A percentile compares a stretch with the other conserved stretches of the same genome.
Conservation (phyloP, 2,113 vertebrate species). For the Acrocephalus arundinaceus region DNA sequence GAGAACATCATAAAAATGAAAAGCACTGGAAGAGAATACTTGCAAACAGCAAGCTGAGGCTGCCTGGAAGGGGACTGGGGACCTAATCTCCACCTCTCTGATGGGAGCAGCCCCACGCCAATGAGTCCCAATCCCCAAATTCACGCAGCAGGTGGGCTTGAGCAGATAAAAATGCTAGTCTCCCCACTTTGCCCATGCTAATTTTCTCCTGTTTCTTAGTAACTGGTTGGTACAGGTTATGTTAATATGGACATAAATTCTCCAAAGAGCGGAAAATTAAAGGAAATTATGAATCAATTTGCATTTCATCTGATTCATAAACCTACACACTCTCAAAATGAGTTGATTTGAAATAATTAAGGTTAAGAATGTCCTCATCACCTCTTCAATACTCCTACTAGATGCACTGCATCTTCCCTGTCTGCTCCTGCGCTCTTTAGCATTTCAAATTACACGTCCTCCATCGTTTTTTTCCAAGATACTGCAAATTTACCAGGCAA, state of each 20-base stretch:
- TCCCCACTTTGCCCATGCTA: background rate
- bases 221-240: constrained; percentile 35
- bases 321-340: constrained; percentile 49
- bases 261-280: constrained; percentile 62
- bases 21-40: background rate
- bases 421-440: background rate
- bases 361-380: constrained; percentile 58
- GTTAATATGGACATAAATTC: constrained; percentile 47
- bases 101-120: accelerated
- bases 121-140: background rate
- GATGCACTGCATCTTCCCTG: background rate
- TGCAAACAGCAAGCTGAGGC: background rate
- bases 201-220: constrained; percentile 33
- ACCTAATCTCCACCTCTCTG: background rate
- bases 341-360: constrained; percentile 59
- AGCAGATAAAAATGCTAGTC: background rate
- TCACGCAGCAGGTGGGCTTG: background rate
- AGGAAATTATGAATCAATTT: constrained; percentile 65
- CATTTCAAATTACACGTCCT: background rate
- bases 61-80: background rate
- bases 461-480: background rate
- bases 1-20: background rate
- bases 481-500: background rate
- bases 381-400: constrained; percentile 27
- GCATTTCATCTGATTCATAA: constrained; percentile 53